Evolutionary conservation across 1,140 invertebrate species (phyloP).

Genomic region (Streblospio benedicti): DNA sequence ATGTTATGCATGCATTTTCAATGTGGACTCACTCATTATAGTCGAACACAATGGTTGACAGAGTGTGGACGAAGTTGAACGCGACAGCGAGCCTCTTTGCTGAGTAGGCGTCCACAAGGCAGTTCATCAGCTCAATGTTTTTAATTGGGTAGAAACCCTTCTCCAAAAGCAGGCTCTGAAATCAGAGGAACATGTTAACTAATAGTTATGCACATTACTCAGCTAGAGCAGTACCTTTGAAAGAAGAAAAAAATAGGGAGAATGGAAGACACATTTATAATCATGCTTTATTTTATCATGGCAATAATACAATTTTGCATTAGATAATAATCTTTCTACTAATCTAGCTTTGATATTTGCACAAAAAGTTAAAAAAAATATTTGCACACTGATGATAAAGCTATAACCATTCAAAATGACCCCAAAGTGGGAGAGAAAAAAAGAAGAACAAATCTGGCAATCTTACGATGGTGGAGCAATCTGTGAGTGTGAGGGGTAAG

Average conservation of each 20-base stretch:
- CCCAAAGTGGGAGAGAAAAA: background rate
- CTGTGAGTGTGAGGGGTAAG: conserved; percentile 36
- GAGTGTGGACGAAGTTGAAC: too few species aligned
- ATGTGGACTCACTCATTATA: too few species aligned
- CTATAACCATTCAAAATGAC: background rate
- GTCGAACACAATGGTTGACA: too few species aligned
- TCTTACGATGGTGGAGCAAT: conserved; percentile 34
- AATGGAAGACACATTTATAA: background rate
- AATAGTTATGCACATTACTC: background rate
- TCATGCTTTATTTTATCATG: background rate
- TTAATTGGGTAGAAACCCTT: conserved; percentile 34
- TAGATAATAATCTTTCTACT: background rate
- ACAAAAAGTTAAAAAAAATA: background rate
- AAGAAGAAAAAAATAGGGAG: background rate
- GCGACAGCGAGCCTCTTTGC: conserved; percentile 29
- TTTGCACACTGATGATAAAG: background rate
- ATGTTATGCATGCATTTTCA: too few species aligned
- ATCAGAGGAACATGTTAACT: background rate
- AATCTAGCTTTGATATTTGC: background rate
- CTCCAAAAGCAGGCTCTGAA: conserved; percentile 25
- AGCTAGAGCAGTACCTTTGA: background rate
- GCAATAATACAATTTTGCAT: too few species aligned
- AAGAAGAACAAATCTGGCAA: background rate
- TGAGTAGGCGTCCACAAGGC: conserved; percentile 32
- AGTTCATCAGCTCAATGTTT: conserved; percentile 36